Base-by-base conservation (phyloP, 2,797 vertebrate species). In the Cyprinodon diabolis region DNA sequence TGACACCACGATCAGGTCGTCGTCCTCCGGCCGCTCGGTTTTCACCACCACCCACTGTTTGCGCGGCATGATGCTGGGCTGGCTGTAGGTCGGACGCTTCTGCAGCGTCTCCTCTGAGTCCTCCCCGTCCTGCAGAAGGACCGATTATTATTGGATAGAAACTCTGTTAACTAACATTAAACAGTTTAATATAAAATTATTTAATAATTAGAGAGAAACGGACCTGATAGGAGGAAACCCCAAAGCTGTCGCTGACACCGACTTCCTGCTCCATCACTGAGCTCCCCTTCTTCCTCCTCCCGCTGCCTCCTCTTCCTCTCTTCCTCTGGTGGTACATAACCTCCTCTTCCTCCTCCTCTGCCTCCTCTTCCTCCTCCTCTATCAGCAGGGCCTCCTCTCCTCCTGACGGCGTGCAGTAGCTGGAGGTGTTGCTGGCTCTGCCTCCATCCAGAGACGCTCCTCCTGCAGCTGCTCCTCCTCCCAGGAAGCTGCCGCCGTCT, bases 11-110 rank as follows among this genome's bases (percentile, higher is more conserved):
- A 95, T 94, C 79, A 94, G 94, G 89, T 95, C 93, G 43, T 94
- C 93, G 15, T 95, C 94, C 73, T 95, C 90, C 1, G 90, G 63
- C 51, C 93, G 93, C 30, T 96, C 95, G 0, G 92, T 94, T 81
- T 96, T 98, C 80, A 97, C 95, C 49, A 96, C 96, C 70, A 97
- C 96, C 97, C 97, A 98, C 84, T 96, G 96, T 85, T 96, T 96
- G 2, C 96, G 96, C 0, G 97, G 97, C 92, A 96, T 90, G 75
- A 96, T 95, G 90, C 96, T 96, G 67, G 96, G 96, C 40, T 96
- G 95, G 72, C 91, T 94, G 89, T 95, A 95, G 52, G 94, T 84
- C 3, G 96, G 94, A 0, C 95, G 92, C 72, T 93, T 94, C 81
- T 86, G 94, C 0, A 68, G 84, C 0, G 87, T 85, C 58, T 78